Conservation (phyloP, 2,888 invertebrate genomes). For the Deilephila porcellus region DNA sequence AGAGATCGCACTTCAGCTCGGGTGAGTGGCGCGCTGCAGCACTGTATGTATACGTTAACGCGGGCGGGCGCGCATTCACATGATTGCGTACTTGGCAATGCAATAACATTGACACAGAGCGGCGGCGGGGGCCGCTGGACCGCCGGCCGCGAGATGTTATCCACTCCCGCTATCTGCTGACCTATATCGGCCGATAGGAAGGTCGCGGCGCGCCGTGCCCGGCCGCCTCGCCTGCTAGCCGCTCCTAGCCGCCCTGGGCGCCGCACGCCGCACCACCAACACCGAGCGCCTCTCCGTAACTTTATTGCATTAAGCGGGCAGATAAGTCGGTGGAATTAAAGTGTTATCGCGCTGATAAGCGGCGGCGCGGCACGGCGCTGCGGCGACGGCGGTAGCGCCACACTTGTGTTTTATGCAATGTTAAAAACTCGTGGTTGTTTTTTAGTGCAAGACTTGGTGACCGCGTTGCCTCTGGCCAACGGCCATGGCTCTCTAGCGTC, state of each 20-base stretch:
- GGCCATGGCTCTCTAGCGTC: constrained; percentile 84
- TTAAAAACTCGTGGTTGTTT: constrained; percentile 83
- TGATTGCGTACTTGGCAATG: constrained; percentile 75
- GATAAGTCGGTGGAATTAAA: constrained; percentile 47
- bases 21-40: constrained; percentile 85
- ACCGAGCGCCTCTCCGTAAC: constrained; percentile 43
- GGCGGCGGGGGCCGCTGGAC: constrained; percentile 65
- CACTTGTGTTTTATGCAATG: constrained; percentile 73
- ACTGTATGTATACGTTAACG: constrained; percentile 40
- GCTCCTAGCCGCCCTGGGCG: neutral
- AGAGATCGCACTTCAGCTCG: constrained; percentile 95
- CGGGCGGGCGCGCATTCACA: constrained; percentile 34
- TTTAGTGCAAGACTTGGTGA: constrained; percentile 86
- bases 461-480: constrained; percentile 84
- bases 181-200: constrained; percentile 73
- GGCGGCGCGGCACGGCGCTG: constrained; percentile 35
- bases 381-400: constrained; percentile 34
- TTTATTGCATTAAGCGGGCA: constrained; percentile 46
- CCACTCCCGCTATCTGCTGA: constrained; percentile 76
- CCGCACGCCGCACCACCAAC: constrained; percentile 30
- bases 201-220: constrained; percentile 58
- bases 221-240: constrained; percentile 3
- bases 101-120: constrained; percentile 78
- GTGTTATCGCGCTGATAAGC: constrained; percentile 55
- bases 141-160: constrained; percentile 80